Evolutionary conservation across 2,797 vertebrate species (phyloP), one percentile per base, ranked within the genome.

Genomic region (Sebastes miniatus): DNA sequence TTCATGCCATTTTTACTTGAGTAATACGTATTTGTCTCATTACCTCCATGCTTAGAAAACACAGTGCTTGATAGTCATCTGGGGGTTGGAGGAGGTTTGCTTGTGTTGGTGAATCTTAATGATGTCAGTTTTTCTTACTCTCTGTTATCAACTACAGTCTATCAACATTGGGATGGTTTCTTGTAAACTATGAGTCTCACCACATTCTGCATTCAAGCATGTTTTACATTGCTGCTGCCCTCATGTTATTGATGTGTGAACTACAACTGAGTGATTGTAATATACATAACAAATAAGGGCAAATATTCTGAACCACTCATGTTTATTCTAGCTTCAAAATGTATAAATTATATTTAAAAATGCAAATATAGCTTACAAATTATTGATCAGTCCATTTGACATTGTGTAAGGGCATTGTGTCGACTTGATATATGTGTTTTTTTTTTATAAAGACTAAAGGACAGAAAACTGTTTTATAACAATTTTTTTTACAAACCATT

Each of bases 11-110:
- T 92, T 92, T 93, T 94, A 89, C 89, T 91, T 90, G 90, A 94
- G 91, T 89, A 91, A 93, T 90, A 91, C 80, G 84, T 91, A 91
- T 93, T 92, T 92, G 91, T 93, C 92, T 94, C 92, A 95, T 95
- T 95, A 94, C 90, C 84, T 90, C 79, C 83, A 76, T 84, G 83
- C 89, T 92, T 88, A 86, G 88, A 91, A 91, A 93, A 94, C 92
- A 90, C 89, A 91, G 85, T 72, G 85, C 88, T 84, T 90, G 90
- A 90, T 89, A 91, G 92, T 92, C 92, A 91, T 93, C 87, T 86
- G 88, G 90, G 90, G 88, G 32, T 91, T 92, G 84, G 75, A 83
- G 74, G 73, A 87, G 79, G 65, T 80, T 89, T 88, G 85, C 81
- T 88, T 84, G 69, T 92, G 87, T 82, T 84, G 84, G 81, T 89